Evolutionary conservation across 2,888 invertebrate species (phyloP).

Genomic region (Philhelius pedissequus): DNA sequence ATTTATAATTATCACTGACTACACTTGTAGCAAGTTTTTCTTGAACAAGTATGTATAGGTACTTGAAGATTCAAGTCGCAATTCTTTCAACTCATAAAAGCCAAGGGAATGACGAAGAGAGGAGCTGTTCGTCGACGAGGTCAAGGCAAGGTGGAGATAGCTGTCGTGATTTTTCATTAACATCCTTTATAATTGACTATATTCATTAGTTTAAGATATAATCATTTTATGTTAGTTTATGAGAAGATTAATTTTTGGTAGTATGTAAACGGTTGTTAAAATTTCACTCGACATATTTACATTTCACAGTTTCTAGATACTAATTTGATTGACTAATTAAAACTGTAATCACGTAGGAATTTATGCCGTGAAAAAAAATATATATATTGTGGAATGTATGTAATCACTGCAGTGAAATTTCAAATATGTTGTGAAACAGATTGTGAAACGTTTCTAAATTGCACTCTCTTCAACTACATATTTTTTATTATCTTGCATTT

Average conservation of each 20-base stretch:
- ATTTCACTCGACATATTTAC: too few relatives aligned
- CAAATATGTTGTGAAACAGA: too few relatives aligned
- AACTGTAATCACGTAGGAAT: too few relatives aligned
- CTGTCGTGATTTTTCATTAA: constrained; percentile 32
- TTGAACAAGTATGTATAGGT: constrained; percentile 9
- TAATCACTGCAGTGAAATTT: too few relatives aligned
- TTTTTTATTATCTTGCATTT: too few relatives aligned
- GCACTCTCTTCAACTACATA: too few relatives aligned
- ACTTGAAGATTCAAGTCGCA: constrained; percentile 50
- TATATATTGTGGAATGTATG: too few relatives aligned
- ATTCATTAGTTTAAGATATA: neutral
- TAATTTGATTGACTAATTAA: too few relatives aligned
- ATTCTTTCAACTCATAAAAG: neutral
- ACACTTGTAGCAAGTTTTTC: constrained; percentile 15
- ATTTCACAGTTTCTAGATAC: too few relatives aligned
- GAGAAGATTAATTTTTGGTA: neutral
- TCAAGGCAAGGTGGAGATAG: neutral
- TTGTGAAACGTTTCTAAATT: too few relatives aligned
- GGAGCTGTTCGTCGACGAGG: neutral
- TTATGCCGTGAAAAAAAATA: too few relatives aligned
- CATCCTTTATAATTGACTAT: constrained; percentile 16
- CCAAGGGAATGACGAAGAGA: neutral
- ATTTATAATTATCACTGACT: constrained; percentile 55
- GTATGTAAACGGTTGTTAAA: neutral
- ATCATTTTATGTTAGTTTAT: neutral